phyloP scores from a whole-genome alignment of 2,888 invertebrate genomes.

The Xestia rhomboidea region DNA sequence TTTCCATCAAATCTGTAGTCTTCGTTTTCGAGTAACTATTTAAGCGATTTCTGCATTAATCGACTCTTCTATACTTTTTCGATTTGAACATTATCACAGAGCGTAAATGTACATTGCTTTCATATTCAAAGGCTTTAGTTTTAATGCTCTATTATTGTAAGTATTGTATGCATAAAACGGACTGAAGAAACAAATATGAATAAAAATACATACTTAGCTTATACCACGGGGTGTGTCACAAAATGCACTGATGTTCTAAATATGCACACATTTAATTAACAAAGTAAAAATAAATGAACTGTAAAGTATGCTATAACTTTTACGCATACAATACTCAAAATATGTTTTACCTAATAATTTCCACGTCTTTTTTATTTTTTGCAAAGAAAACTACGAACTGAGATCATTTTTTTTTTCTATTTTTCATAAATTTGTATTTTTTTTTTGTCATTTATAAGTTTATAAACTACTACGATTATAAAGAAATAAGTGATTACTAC shows the following conservation, averaged over 20 bases:
- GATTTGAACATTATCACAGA: slow-evolving; percentile 48
- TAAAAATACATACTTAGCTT: slow-evolving; percentile 58
- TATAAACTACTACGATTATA: slow-evolving; percentile 70
- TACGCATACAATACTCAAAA: slow-evolving; percentile 55
- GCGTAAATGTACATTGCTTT: slow-evolving; percentile 57
- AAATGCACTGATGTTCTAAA: slow-evolving; percentile 49
- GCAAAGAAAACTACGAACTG: slow-evolving; percentile 69
- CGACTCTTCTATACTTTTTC: slow-evolving; percentile 44
- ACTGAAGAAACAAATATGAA: slow-evolving; percentile 15
- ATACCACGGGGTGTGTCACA: slow-evolving; percentile 2
- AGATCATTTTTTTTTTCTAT: slow-evolving; percentile 84
- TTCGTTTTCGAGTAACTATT: background rate
- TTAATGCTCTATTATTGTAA: background rate
- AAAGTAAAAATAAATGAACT: background rate
- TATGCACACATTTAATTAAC: slow-evolving; percentile 18
- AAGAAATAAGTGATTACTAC: slow-evolving; percentile 74
- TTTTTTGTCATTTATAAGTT: slow-evolving; percentile 82
- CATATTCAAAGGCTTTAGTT: slow-evolving; percentile 16
- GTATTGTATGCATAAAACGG: slow-evolving; percentile 46
- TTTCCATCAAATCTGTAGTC: background rate
- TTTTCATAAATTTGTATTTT: slow-evolving; percentile 82
- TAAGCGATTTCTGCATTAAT: slow-evolving; percentile 18
- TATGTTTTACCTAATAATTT: background rate
- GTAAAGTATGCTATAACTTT: slow-evolving; percentile 8
- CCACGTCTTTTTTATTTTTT: slow-evolving; percentile 36